Percentiles rank a stretch among this genome's conserved stretches.
These are phyloP conservation scores for Haliaeetus vocifer DNA, from an alignment of 2,797 vertebrate genomes.

Conservation along the genomic window DNA sequence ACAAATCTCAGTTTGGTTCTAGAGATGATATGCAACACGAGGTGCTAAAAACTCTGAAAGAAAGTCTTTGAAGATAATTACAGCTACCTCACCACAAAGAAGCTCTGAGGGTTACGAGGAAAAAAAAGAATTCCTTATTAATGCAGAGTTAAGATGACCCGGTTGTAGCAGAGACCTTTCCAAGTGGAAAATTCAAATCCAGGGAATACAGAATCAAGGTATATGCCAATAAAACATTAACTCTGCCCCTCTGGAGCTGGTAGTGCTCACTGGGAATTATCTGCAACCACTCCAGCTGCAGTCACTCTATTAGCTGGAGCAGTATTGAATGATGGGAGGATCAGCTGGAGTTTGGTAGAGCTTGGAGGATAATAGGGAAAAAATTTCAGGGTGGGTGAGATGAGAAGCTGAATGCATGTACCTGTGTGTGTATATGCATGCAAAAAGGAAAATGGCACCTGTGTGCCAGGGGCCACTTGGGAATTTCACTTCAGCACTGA, in stretches of 20 bases:
- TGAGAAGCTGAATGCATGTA: neutral
- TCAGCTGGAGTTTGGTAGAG: constrained; percentile 24
- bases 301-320: neutral
- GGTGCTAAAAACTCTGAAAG: constrained; percentile 54
- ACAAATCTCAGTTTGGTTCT: constrained; percentile 23
- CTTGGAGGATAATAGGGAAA: neutral
- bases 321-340: neutral
- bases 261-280: neutral
- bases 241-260: neutral
- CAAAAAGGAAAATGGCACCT: neutral
- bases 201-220: neutral
- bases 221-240: constrained; percentile 5
- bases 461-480: neutral
- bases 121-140: constrained; percentile 10
- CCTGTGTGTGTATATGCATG: neutral
- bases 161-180: neutral
- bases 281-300: constrained; percentile 3
- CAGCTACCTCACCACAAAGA: constrained; percentile 45
- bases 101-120: constrained; percentile 34
- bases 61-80: constrained; percentile 68
- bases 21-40: neutral
- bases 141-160: neutral
- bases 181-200: constrained; percentile 22
- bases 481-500: neutral
- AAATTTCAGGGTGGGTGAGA: neutral